These are phyloP conservation scores for Acheta domesticus DNA, from an alignment of 2,888 invertebrate genomes.

Conservation along the genomic window DNA sequence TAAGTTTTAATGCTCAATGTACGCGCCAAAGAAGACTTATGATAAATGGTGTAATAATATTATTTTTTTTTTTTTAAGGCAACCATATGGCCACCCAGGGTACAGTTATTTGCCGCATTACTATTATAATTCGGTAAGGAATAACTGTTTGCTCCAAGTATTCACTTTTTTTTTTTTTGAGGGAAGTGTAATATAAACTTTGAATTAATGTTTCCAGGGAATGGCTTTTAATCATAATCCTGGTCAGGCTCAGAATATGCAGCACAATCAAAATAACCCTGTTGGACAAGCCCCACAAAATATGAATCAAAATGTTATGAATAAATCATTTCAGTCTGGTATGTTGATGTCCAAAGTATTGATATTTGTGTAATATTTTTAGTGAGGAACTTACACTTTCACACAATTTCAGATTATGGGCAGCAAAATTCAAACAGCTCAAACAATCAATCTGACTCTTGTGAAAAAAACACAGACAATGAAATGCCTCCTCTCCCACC, in stretches of 20 bases:
- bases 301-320: conserved; percentile 22
- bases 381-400: neutral
- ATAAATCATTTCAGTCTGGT: conserved; percentile 27
- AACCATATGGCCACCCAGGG: conserved; percentile 34
- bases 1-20: conserved; percentile 36
- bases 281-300: conserved; percentile 20
- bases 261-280: conserved; percentile 22
- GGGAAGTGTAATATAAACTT: too few species aligned
- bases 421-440: neutral
- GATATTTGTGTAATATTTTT: neutral
- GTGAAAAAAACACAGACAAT: conserved; percentile 22
- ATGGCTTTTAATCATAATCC: conserved; percentile 31
- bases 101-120: conserved; percentile 34
- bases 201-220: conserved; percentile 25
- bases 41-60: neutral
- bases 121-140: conserved; percentile 31
- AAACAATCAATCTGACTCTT: neutral
- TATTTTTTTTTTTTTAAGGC: conserved; percentile 26
- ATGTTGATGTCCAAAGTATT: neutral
- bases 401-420: neutral
- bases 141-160: neutral
- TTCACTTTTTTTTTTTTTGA: neutral
- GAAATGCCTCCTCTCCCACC: conserved; percentile 40
- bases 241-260: conserved; percentile 26
- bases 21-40: neutral